Conservation (phyloP, 2,797 vertebrate species). For the Onychomys torridus region DNA sequence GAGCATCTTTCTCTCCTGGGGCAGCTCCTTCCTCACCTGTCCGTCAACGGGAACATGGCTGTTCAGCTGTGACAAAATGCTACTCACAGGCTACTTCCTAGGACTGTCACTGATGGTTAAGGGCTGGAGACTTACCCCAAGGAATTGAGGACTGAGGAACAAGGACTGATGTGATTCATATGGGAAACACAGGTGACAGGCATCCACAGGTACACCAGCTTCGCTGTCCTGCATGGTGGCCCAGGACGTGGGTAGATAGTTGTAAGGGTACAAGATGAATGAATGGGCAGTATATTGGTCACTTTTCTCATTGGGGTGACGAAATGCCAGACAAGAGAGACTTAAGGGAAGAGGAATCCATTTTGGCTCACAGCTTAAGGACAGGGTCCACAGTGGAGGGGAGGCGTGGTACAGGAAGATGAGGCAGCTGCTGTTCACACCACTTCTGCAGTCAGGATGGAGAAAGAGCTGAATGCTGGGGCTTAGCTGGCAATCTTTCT, state of each 20-base stretch:
- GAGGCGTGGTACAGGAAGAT: not conserved
- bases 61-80: not conserved
- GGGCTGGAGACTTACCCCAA: not conserved
- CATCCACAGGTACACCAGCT: not conserved
- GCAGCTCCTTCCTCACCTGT: not conserved
- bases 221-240: not conserved
- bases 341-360: not conserved
- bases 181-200: rapidly evolving
- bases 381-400: not conserved
- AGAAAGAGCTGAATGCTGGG: not conserved
- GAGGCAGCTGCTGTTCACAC: not conserved
- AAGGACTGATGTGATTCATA: not conserved
- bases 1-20: not conserved
- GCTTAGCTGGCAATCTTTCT: not conserved
- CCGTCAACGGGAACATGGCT: too few species aligned
- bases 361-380: not conserved
- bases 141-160: not conserved
- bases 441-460: not conserved
- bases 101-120: not conserved
- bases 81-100: not conserved
- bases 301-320: not conserved
- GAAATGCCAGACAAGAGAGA: not conserved
- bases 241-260: too few species aligned
- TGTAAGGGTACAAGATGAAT: not conserved
- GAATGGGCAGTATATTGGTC: not conserved